A percentile compares a stretch with the other conserved stretches of the same genome.
These are phyloP conservation scores for Crotophaga sulcirostris DNA, from an alignment of 2,113 vertebrate species.

Conservation along the genomic window DNA sequence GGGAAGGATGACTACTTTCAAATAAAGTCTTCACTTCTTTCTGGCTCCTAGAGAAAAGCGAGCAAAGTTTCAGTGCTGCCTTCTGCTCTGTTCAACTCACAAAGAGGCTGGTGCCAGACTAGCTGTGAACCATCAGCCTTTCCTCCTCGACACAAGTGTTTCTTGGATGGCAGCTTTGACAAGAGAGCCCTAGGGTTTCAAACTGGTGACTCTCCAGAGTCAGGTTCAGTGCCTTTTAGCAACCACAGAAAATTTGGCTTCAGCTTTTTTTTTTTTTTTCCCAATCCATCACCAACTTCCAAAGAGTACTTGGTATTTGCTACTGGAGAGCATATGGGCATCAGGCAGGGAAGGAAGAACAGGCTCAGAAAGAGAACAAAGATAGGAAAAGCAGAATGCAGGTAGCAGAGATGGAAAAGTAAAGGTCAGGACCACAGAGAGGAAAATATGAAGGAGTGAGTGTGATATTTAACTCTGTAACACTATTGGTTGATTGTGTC, in stretches of 20 bases:
- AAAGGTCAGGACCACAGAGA: not conserved
- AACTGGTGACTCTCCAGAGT: not conserved
- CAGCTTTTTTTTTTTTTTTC: not conserved
- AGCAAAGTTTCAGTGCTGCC: not conserved
- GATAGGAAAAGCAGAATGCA: not conserved
- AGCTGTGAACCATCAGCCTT: not conserved
- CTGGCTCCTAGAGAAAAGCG: not conserved
- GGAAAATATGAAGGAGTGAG: not conserved
- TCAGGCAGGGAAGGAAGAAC: not conserved
- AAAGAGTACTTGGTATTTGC: not conserved
- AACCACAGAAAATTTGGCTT: not conserved
- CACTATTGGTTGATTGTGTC: not conserved
- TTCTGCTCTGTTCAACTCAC: not conserved
- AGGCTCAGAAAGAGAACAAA: not conserved
- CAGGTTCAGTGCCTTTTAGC: not conserved
- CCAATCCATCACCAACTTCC: not conserved
- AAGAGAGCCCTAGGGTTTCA: not conserved
- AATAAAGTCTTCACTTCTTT: not conserved
- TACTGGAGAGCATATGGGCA: not conserved
- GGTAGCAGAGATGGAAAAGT: not conserved
- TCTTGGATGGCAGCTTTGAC: not conserved
- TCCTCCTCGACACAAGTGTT: not conserved
- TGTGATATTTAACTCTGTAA: slow-evolving; percentile 17
- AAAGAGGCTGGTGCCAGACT: not conserved
- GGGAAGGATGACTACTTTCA: not conserved